A percentile compares a stretch with the other conserved stretches of the same genome.
These are phyloP conservation scores for Amphipyra berbera DNA, from an alignment of 2,888 invertebrate species.

Conservation along the genomic window DNA sequence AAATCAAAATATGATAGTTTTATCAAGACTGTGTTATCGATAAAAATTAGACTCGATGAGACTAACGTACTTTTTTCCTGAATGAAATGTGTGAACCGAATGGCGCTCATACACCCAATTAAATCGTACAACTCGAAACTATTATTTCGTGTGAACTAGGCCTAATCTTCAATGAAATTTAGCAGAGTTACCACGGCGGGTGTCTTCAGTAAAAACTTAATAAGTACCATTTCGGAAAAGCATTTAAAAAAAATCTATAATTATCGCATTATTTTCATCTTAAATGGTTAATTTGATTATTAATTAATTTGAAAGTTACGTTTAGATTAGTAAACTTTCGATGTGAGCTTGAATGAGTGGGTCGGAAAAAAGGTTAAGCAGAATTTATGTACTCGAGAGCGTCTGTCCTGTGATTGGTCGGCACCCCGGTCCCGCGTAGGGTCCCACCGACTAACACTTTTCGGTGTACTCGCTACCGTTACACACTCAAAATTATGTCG, in stretches of 20 bases:
- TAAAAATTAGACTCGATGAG: too few relatives aligned
- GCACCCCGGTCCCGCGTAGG: slow-evolving; percentile 57
- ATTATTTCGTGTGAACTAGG: slow-evolving; percentile 31
- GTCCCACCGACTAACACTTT: slow-evolving; percentile 59
- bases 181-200: slow-evolving; percentile 12
- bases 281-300: slow-evolving; percentile 2
- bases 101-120: too few relatives aligned
- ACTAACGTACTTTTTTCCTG: too few relatives aligned
- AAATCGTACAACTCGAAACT: too few relatives aligned
- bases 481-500: slow-evolving; percentile 56
- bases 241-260: not conserved
- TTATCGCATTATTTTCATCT: not conserved
- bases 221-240: too few relatives aligned
- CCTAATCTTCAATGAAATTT: slow-evolving; percentile 18
- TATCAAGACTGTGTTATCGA: too few relatives aligned
- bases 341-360: slow-evolving; percentile 2
- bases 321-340: slow-evolving; percentile 17
- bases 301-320: slow-evolving; percentile 12
- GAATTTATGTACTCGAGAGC: slow-evolving; percentile 32
- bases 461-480: slow-evolving; percentile 55
- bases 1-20: too few relatives aligned
- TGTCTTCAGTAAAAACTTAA: too few relatives aligned
- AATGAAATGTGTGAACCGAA: too few relatives aligned
- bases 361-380: slow-evolving; percentile 34
- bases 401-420: slow-evolving; percentile 60